Percentiles rank a stretch among this genome's conserved stretches.
phyloP scores from a whole-genome alignment of 2,888 invertebrate genomes.

The Synergus japonicus region DNA sequence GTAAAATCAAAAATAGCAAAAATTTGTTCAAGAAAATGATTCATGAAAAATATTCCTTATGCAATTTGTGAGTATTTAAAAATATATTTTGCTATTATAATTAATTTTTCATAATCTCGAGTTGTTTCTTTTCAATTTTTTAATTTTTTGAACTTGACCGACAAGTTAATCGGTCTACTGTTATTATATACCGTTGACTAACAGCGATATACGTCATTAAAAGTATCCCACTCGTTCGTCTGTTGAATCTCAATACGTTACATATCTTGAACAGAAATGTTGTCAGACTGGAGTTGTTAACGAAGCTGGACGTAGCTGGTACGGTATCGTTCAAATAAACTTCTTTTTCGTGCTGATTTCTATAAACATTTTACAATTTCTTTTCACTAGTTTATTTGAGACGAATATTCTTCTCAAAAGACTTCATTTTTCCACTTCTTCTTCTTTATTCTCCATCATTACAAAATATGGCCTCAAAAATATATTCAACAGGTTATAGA shows the following conservation, averaged over 20 bases:
- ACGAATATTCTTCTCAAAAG: neutral
- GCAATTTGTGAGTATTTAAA: too few species aligned
- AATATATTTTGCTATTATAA: too few species aligned
- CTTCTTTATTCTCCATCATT: neutral
- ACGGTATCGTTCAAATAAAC: too few species aligned
- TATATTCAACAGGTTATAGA: neutral
- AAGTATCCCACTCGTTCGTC: constrained; percentile 24
- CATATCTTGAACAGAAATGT: constrained; percentile 6
- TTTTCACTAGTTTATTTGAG: neutral
- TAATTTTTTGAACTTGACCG: too few species aligned
- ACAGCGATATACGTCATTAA: neutral
- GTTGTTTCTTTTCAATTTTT: too few species aligned
- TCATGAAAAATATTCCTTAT: too few species aligned
- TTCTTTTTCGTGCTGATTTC: neutral
- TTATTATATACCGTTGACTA: too few species aligned
- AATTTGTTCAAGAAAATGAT: too few species aligned
- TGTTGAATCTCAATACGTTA: constrained; percentile 1
- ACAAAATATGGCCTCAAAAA: neutral
- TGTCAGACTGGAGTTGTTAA: neutral
- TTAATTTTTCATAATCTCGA: too few species aligned
- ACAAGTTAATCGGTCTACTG: too few species aligned
- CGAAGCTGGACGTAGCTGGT: too few species aligned
- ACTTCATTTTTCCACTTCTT: neutral
- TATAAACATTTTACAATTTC: neutral
- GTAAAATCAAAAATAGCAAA: too few species aligned